Percentiles rank a stretch among this genome's conserved stretches.
These are phyloP conservation scores for Emydocephalus ijimae DNA, from an alignment of 2,113 vertebrate species.

Conservation along the genomic window DNA sequence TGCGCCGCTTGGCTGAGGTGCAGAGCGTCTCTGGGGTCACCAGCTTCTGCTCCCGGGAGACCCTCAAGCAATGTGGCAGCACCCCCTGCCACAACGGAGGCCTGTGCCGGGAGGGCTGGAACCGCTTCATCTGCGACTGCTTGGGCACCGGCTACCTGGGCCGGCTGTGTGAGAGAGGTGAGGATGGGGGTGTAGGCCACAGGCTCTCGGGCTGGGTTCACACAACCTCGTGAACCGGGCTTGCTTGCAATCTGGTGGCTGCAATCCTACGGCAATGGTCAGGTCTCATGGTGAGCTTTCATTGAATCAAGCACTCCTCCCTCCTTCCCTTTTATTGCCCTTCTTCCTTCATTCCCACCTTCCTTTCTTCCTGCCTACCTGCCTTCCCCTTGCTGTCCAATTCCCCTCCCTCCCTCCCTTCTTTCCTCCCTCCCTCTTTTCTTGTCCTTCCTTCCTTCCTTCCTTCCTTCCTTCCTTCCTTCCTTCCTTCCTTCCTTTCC, in stretches of 20 bases:
- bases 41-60: slow-evolving; percentile 85
- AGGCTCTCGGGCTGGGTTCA: background rate
- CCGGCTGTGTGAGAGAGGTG: slow-evolving; percentile 47
- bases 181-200: background rate
- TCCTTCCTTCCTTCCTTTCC: too few relatives aligned
- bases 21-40: slow-evolving; percentile 77
- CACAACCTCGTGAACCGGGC: background rate
- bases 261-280: background rate
- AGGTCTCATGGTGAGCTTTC: background rate
- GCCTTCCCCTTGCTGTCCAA: fast-evolving
- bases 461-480: too few relatives aligned
- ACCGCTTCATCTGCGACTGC: slow-evolving; percentile 90
- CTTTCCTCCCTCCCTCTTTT: fast-evolving
- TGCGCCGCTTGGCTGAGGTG: slow-evolving; percentile 80
- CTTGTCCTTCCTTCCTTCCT: fast-evolving
- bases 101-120: slow-evolving; percentile 88
- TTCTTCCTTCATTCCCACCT: too few relatives aligned
- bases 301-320: background rate
- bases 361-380: background rate
- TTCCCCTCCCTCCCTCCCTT: too few relatives aligned
- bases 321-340: too few relatives aligned
- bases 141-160: slow-evolving; percentile 84
- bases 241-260: background rate
- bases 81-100: slow-evolving; percentile 82
- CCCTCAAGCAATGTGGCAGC: slow-evolving; percentile 76